Evolutionary conservation across 1,140 invertebrate species (phyloP), one percentile per base, ranked within the genome.

Genomic region (Micrasema longulum): DNA sequence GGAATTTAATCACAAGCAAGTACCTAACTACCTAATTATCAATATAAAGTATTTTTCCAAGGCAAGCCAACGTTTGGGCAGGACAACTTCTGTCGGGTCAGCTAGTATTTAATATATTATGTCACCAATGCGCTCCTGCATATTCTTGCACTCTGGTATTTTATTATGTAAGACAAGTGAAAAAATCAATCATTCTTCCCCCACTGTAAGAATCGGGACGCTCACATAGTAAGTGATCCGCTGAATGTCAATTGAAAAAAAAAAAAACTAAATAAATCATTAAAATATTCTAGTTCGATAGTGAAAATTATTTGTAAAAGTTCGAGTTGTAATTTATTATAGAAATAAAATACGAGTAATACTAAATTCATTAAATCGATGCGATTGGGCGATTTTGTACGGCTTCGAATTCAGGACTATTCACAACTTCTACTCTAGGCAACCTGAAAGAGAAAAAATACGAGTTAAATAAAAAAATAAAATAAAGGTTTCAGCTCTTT

Each of bases 171-270:
- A 53, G 12, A 53, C n/a, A 53, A 20, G 20, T 14, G 2, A 23
- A 53, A 53, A 53, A 53, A 53, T 53, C 52, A 53, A 53, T 53
- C 52, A 53, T 31, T 31, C 23, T 23, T 6, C 3, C 26, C 12
- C 23, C 52, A 14, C 52, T n/a, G 5, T 23, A 12, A 31, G 12
- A 14, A 35, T 53, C 23, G 52, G 52, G 26, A 0, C 52, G 26
- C 10, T 26, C 6, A 31, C 43, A 16, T 47, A n/a, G 2, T 31
- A n/a, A 53, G 23, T 26, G 50, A 26, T 53, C 1, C 50, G 6
- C 52, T 31, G 52, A 53, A 31, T 53, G 12, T 53, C 52, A 53
- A 53, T 31, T 23, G 20, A 9, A 22, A 10, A 1, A 9, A 1
- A 1, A 22, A 12, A 1, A 22, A 26, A 50, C 1, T 18, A 2